Evolutionary conservation across 1,140 invertebrate genomes (phyloP).

Genomic region (Pinna nobilis): DNA sequence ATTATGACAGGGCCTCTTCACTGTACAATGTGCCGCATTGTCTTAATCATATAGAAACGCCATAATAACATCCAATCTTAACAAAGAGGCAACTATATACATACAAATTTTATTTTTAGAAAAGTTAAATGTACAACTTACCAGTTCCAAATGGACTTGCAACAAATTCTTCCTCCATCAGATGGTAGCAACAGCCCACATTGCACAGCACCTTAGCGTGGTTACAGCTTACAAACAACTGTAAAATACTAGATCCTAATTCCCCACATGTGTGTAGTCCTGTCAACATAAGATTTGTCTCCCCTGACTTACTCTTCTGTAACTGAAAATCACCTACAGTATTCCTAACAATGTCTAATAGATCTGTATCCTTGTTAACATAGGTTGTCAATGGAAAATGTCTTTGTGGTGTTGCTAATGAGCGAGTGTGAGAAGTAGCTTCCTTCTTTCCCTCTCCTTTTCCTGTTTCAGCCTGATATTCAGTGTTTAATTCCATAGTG

Average conservation of each 20-base stretch:
- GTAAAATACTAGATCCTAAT: constrained; percentile 60
- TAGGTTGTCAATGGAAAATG: constrained; percentile 7
- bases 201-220: constrained; percentile 54
- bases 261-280: constrained; percentile 71
- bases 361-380: constrained; percentile 15
- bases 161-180: constrained; percentile 63
- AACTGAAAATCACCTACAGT: neutral
- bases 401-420: too few relatives aligned
- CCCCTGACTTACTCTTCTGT: neutral
- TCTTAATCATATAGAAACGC: too few relatives aligned
- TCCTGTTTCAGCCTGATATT: too few relatives aligned
- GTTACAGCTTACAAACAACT: constrained; percentile 55
- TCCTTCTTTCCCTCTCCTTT: too few relatives aligned
- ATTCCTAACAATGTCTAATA: neutral
- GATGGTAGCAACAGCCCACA: constrained; percentile 71
- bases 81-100: too few relatives aligned
- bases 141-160: constrained; percentile 40
- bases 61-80: too few relatives aligned
- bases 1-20: too few relatives aligned
- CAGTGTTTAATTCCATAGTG: too few relatives aligned
- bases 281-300: constrained; percentile 50
- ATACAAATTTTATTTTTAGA: too few relatives aligned
- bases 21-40: too few relatives aligned
- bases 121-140: too few relatives aligned
- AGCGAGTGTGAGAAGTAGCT: too few relatives aligned